Conservation (phyloP, 2,113 vertebrate genomes). For the Diphyllodes magnificus region DNA sequence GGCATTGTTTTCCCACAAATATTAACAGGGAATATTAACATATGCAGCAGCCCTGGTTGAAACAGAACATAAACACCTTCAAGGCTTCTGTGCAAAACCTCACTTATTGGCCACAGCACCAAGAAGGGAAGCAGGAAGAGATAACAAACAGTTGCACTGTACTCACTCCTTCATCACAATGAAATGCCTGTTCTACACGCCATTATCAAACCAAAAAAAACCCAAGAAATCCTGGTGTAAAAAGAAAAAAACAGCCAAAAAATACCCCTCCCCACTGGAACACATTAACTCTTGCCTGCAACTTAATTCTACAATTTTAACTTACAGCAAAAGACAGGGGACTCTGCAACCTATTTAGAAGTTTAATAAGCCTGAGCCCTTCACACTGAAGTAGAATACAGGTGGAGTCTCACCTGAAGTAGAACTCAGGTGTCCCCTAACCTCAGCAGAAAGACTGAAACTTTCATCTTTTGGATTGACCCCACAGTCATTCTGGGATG, state of each 20-base stretch:
- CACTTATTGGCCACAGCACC: neutral
- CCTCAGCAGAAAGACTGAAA: neutral
- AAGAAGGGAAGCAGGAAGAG: neutral
- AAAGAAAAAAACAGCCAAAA: neutral
- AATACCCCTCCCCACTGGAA: neutral
- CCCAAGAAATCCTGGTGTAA: neutral
- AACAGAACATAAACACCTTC: neutral
- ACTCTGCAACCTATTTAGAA: neutral
- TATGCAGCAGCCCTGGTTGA: neutral
- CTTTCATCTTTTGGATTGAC: neutral
- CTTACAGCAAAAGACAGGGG: neutral
- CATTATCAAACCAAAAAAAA: neutral
- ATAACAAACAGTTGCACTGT: neutral
- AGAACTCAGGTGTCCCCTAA: too few relatives aligned
- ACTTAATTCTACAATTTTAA: neutral
- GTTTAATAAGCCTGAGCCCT: neutral
- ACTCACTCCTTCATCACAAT: neutral
- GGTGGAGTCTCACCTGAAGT: neutral
- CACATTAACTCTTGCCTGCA: neutral
- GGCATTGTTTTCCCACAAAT: neutral
- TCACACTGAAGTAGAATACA: neutral
- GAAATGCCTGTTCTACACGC: neutral
- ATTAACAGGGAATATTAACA: neutral
- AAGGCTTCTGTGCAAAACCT: neutral
- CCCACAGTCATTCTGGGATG: neutral